Base-by-base conservation (phyloP, 2,797 vertebrate species). In the Hypotaenidia philippensis region DNA sequence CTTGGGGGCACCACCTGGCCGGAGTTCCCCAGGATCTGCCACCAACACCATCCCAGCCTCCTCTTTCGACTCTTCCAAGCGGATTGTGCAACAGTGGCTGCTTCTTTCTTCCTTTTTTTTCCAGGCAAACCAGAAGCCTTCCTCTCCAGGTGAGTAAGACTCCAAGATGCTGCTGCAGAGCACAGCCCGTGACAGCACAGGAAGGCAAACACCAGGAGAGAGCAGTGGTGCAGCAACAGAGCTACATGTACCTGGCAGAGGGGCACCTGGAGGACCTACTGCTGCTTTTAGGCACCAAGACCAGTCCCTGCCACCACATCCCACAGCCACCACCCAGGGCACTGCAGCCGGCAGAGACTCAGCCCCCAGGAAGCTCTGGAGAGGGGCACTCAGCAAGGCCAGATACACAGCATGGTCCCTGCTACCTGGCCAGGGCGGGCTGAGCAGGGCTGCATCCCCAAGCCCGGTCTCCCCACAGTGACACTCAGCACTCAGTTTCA, bases 401-500 rank as follows among this genome's bases (percentile, higher is more conserved):
- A 1, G 53, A 44, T 52, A 44, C 65, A 5, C 45, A 11, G 49
- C 47, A 6, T 1, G 12, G 23, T 21, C 40, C 55, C 49, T 27
- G 10, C 47, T 15, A 4, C 45, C 36, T 13, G 41, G 26, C 26
- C 4, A 2, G 57, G 66, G 63, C 68, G 32, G 31, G 45, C 11
- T 8, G 15, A 20, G 44, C 55, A 26, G 60, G 71, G 45, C 61
- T n/a, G 38, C 3, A 0, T 5, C 60, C 38, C 69, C 5, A 4
- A 26, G 29, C 56, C 65, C 7, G 0, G 50, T 18, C 12, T 45
- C 21, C 44, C 14, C 31, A 11, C 34, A 12, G 70, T 8, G 1
- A 25, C 3, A 1, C n/a, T 18, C 10, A 1, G 17, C 4, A 9
- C 15, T 8, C 4, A 23, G 55, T 21, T 52, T 2, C 32, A 65